Base-by-base conservation (phyloP, 2,888 invertebrate genomes). In the Masnerella sp. region DNA sequence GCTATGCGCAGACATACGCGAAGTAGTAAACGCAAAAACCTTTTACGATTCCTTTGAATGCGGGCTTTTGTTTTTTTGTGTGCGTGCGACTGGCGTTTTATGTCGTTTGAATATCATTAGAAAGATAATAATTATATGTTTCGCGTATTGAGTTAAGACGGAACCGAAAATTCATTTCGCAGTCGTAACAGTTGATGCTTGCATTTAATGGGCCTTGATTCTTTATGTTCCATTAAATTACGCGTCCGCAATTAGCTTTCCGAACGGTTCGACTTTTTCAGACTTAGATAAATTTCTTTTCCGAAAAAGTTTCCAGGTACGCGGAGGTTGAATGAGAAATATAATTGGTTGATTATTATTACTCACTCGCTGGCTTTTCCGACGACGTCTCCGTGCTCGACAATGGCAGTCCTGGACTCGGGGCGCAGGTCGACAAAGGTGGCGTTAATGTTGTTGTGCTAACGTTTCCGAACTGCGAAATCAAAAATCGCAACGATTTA, bases 51-150 rank as follows among this genome's bases (percentile, higher is more conserved):
- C 64, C 20, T 25, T 22, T 45, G 64, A 51, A 64, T 49, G 61
- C 49, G 14, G 34, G 59, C 74, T 74, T 64, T 74, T 74, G 68
- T 68, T 68, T 64, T 59, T 52, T n/a, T 54, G 58, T 22, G 47
- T 58, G 54, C 38, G 34, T 64, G 49, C 28, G 42, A 62, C 64
- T 43, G 38, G 17, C 47, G 52, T 52, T 65, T 58, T 59, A 64
- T 71, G 62, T 34, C 45, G 34, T 52, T 71, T 64, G 59, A 64
- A 65, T 65, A 52, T 45, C 58, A 59, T 71, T 71, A 59, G 52
- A 51, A 17, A 34, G 45, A 54, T 59, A 71, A 71, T 65, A 59
- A 58, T 54, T 47, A 61, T 32, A 40, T 25, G 54, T 7, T 20
- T 12, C 9, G 40, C 34, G 36, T 17, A 40, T 43, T 61, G 47